Evolutionary conservation across 1,140 invertebrate genomes (phyloP).

Genomic region (Trypoxylus dichotomus): DNA sequence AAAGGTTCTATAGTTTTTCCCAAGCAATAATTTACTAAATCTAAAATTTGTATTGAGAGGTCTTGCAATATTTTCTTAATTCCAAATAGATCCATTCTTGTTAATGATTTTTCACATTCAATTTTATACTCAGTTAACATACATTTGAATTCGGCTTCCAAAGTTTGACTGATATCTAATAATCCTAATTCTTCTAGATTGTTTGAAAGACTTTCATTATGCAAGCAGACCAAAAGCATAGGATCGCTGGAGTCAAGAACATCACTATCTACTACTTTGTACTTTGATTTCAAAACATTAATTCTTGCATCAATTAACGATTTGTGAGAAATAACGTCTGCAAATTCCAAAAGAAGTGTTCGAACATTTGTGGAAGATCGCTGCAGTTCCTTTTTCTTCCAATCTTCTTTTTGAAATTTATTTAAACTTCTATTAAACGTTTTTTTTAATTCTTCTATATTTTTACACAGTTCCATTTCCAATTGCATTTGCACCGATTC

Average conservation of each 20-base stretch:
- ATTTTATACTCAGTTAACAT: slow-evolving; percentile 44
- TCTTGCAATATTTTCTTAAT: slow-evolving; percentile 12
- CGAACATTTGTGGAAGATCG: slow-evolving; percentile 55
- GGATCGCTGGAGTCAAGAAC: slow-evolving; percentile 3
- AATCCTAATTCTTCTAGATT: slow-evolving; percentile 41
- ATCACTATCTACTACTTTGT: slow-evolving; percentile 27
- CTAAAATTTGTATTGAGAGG: slow-evolving; percentile 26
- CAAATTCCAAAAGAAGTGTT: slow-evolving; percentile 67
- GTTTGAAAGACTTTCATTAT: slow-evolving; percentile 43
- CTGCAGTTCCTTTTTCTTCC: slow-evolving; percentile 55
- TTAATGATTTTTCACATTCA: slow-evolving; percentile 40
- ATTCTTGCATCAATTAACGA: slow-evolving; percentile 74
- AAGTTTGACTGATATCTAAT: slow-evolving; percentile 45
- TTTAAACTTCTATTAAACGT: slow-evolving; percentile 64
- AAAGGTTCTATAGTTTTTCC: not conserved
- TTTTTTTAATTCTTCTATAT: slow-evolving; percentile 65
- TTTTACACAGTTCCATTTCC: slow-evolving; percentile 68
- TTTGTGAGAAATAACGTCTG: slow-evolving; percentile 75
- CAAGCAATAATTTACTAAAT: not conserved
- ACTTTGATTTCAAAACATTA: slow-evolving; percentile 60
- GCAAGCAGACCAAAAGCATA: slow-evolving; percentile 21
- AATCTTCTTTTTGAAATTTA: slow-evolving; percentile 53
- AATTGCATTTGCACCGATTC: slow-evolving; percentile 69
- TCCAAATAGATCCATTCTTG: slow-evolving; percentile 16
- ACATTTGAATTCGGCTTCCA: slow-evolving; percentile 50